These are phyloP conservation scores for Cephus spinipes DNA, from an alignment of 2,888 invertebrate genomes.

Conservation along the genomic window DNA sequence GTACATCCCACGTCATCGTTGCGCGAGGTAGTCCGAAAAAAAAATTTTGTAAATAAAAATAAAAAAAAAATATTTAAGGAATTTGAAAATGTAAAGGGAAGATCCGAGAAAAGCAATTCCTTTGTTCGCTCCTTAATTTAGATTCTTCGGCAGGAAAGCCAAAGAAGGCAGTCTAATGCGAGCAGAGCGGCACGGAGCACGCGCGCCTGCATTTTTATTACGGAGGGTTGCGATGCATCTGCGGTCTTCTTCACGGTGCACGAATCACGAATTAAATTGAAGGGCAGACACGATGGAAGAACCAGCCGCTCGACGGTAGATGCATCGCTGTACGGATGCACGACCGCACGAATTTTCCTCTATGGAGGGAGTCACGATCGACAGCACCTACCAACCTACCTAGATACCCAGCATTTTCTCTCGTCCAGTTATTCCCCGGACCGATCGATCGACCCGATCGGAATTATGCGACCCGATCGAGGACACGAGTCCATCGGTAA, in stretches of 20 bases:
- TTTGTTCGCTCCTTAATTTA: slow-evolving; percentile 2
- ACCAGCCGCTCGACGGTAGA: background rate
- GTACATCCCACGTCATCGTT: background rate
- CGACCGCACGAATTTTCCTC: background rate
- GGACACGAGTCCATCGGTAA: background rate
- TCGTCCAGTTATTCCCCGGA: background rate
- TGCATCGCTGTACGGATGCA: background rate
- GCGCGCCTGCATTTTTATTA: slow-evolving; percentile 30
- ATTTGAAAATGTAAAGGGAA: background rate
- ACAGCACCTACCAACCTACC: slow-evolving; percentile 12
- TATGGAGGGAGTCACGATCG: slow-evolving; percentile 11
- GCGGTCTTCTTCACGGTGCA: slow-evolving; percentile 28
- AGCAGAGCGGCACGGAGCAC: slow-evolving; percentile 29
- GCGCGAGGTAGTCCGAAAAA: background rate
- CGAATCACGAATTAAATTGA: slow-evolving; percentile 38
- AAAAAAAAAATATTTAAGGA: background rate
- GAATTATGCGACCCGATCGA: background rate
- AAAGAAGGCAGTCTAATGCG: slow-evolving; percentile 23
- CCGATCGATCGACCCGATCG: background rate
- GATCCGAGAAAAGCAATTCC: background rate
- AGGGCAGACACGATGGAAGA: slow-evolving; percentile 25
- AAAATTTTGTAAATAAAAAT: background rate
- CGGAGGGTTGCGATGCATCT: slow-evolving; percentile 19
- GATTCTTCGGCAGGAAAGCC: slow-evolving; percentile 14
- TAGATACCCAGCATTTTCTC: background rate